Conservation (phyloP, 2,888 invertebrate species). For the Stenurella melanura region DNA sequence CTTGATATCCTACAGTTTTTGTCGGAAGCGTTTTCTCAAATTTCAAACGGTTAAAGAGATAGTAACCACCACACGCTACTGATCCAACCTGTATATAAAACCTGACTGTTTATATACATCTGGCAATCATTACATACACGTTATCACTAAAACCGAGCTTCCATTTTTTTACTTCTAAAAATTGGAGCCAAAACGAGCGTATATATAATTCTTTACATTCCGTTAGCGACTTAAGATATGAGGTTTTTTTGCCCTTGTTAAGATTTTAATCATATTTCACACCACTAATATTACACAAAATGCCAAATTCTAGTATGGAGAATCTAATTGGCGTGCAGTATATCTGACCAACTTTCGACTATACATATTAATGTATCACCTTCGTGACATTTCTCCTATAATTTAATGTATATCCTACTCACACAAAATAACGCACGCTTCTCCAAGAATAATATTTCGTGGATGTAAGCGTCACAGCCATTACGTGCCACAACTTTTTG, state of each 20-base stretch:
- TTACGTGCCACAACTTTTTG: background rate
- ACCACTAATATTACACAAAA: background rate
- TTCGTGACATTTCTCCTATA: background rate
- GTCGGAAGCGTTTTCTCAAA: too few species aligned
- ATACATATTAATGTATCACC: slow-evolving; percentile 3
- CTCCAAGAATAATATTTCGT: background rate
- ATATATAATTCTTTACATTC: background rate
- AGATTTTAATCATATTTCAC: background rate
- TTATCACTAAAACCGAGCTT: too few species aligned
- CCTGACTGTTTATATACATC: too few species aligned
- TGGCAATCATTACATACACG: too few species aligned
- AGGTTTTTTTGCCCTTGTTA: background rate
- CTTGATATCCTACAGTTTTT: too few species aligned
- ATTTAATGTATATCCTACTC: background rate
- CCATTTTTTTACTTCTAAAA: too few species aligned
- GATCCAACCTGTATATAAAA: too few species aligned
- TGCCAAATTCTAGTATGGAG: background rate
- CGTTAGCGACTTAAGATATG: background rate
- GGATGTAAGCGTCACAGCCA: background rate
- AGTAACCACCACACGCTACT: too few species aligned
- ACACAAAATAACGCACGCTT: background rate
- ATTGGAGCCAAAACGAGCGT: too few species aligned
- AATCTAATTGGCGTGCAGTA: background rate
- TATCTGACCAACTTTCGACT: background rate
- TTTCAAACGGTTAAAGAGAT: too few species aligned